These are phyloP conservation scores for Zapornia atra DNA, from an alignment of 2,113 vertebrate species.

Conservation along the genomic window DNA sequence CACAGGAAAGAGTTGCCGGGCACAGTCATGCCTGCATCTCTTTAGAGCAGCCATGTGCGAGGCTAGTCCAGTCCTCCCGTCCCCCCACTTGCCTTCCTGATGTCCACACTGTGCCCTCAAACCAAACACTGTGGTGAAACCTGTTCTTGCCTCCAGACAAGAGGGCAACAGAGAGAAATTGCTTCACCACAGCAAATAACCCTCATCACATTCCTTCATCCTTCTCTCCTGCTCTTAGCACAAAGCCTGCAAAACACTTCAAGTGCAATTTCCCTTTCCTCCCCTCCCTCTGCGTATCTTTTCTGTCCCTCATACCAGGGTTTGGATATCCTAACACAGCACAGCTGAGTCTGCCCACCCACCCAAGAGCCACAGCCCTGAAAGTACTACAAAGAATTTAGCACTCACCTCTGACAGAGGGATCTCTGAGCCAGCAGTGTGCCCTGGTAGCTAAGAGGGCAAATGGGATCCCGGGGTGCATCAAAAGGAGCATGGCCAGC, in stretches of 20 bases:
- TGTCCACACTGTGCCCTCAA: background rate
- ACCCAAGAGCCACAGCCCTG: background rate
- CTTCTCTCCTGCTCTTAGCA: background rate
- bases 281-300: background rate
- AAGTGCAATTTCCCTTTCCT: background rate
- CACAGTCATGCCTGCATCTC: accelerated
- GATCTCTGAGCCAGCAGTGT: too few relatives aligned
- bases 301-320: background rate
- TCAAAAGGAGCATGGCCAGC: too few relatives aligned
- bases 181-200: background rate
- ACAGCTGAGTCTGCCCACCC: background rate
- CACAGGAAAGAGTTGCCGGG: background rate
- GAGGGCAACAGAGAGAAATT: background rate
- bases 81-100: background rate
- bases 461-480: too few relatives aligned
- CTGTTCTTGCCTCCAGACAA: background rate
- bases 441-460: too few relatives aligned
- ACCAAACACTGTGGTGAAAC: background rate
- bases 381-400: background rate
- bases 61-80: background rate
- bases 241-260: background rate
- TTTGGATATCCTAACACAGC: background rate
- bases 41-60: background rate
- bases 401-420: background rate
- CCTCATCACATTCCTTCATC: background rate